Conservation (phyloP, 2,888 invertebrate species). For the Mesorhabditis spiculigera region DNA sequence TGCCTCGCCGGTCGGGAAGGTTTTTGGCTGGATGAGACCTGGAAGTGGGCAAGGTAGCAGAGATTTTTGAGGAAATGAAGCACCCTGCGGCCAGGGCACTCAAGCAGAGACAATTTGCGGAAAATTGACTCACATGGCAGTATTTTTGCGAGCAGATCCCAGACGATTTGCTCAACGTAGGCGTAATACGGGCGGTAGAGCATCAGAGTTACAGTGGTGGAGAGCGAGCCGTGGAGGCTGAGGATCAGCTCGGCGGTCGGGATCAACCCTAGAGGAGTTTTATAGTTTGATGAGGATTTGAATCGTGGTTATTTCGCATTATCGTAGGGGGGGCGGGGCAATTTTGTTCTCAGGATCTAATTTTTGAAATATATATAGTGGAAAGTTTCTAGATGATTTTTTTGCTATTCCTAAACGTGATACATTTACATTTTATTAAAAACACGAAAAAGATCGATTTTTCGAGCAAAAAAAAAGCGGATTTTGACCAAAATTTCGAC, state of each 20-base stretch:
- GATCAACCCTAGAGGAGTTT: not conserved
- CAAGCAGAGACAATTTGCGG: not conserved
- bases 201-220: not conserved
- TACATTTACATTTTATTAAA: too few relatives aligned
- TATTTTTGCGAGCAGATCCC: not conserved
- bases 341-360: too few relatives aligned
- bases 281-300: not conserved
- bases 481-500: too few relatives aligned
- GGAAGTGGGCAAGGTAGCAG: not conserved
- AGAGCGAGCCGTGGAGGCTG: not conserved
- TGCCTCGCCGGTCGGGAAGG: not conserved
- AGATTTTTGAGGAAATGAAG: not conserved
- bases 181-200: constrained; percentile 1
- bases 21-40: not conserved
- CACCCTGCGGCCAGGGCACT: not conserved
- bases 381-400: too few relatives aligned
- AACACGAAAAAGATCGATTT: too few relatives aligned
- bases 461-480: too few relatives aligned
- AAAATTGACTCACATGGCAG: not conserved
- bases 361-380: too few relatives aligned
- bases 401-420: too few relatives aligned
- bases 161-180: not conserved
- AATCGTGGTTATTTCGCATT: too few relatives aligned
- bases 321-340: not conserved
- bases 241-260: not conserved